A percentile compares a stretch with the other conserved stretches of the same genome.
phyloP scores from a whole-genome alignment of 2,888 invertebrate species.

The Lacanobia wlatinum region DNA sequence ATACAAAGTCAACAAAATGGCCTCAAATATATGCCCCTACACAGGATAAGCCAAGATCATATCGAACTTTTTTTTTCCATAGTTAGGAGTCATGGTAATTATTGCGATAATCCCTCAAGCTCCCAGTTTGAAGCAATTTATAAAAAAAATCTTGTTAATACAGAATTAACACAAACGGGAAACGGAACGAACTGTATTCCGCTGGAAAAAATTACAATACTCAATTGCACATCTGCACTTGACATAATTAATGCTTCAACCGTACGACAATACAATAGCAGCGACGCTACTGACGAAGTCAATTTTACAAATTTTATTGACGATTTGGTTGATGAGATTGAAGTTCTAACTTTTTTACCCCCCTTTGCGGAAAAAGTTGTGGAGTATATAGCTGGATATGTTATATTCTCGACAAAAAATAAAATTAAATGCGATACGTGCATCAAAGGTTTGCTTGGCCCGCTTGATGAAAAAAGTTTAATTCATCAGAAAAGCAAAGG shows the following conservation, averaged over 20 bases:
- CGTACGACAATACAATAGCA: neutral
- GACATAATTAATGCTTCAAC: neutral
- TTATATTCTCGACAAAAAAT: too few relatives aligned
- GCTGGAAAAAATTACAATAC: neutral
- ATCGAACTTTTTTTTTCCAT: neutral
- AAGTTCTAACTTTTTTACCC: neutral
- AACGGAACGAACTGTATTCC: too few relatives aligned
- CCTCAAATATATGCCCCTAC: slow-evolving; percentile 6
- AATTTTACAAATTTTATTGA: neutral
- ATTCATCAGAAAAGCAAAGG: neutral
- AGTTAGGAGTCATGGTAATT: too few relatives aligned
- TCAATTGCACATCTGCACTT: neutral
- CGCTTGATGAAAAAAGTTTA: slow-evolving; percentile 5
- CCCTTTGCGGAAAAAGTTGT: neutral
- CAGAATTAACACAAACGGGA: neutral
- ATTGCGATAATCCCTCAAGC: slow-evolving; percentile 2
- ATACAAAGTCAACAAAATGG: slow-evolving; percentile 2
- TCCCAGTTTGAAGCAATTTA: slow-evolving; percentile 9
- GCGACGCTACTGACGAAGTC: neutral
- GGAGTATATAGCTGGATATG: too few relatives aligned
- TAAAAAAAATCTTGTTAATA: slow-evolving; percentile 8
- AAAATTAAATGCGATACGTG: too few relatives aligned
- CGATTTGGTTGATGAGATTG: slow-evolving; percentile 7
- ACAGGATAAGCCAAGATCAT: neutral
- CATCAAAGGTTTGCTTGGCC: neutral